Evolutionary conservation across 2,113 vertebrate genomes (phyloP), one percentile per base, ranked within the genome.

Genomic region (Synchiropus splendidus): DNA sequence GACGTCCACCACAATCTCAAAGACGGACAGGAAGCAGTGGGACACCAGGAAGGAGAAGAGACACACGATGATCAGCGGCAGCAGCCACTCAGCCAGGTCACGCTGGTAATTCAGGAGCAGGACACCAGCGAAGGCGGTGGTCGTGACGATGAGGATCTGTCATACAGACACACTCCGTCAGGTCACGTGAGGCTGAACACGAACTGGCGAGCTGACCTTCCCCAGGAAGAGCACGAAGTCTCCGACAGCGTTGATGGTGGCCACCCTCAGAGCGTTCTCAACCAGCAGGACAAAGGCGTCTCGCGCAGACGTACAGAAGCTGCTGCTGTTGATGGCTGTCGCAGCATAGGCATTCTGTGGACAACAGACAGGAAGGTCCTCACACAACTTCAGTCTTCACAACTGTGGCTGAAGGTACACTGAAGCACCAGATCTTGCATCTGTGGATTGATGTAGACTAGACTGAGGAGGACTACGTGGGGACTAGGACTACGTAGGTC

Each of bases 11-110:
- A 97, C 95, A 59, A 96, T 94, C 88, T 97, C 94, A 27, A 94
- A 97, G 79, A 96, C 87, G 65, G 94, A 98, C 77, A 98, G 90
- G 87, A 98, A 98, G 83, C 94, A 98, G 79, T 97, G 95, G 45
- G 95, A 92, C 64, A 94, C 93, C 74, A 98, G 83, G 85, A 98
- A 98, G 64, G 94, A 89, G 75, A 98, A 96, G 59, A 98, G 88
- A 83, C 92, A 94, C 75, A 97, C 90, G 61, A 98, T 92, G 77
- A 90, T 58, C 50, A 98, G 91, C 1, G 95, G 95, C 61, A 95
- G 85, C 55, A 98, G 86, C 95, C 95, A 98, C 48, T 94, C 87
- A 1, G 93, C 89, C 63, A 94, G 95, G 72, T 97, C 92, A 16
- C 81, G 81, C 76, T 92, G 93, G 80, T 93, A 92, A 85, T 96